phyloP scores from a whole-genome alignment of 37 sponge, comb jelly and placozoan species.

The Agelas oroides region DNA sequence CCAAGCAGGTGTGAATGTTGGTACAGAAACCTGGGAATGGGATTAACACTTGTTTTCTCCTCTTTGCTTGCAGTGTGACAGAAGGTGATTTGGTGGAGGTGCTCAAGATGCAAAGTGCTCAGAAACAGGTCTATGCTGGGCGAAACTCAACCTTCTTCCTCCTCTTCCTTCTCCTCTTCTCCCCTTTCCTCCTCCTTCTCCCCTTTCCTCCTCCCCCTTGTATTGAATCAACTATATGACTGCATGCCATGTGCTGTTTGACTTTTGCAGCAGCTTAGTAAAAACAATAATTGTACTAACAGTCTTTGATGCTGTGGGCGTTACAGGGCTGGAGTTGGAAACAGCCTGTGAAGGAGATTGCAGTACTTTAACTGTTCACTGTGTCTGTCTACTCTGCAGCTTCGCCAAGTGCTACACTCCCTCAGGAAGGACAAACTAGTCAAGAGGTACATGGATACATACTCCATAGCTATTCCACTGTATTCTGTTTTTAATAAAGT shows the following conservation, averaged over 20 bases:
- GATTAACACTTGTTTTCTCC: not conserved
- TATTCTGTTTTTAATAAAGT: not conserved
- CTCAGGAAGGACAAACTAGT: conserved; percentile 84
- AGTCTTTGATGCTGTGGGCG: no score
- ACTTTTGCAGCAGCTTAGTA: no score
- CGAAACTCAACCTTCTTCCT: no score
- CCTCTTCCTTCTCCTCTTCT: no score
- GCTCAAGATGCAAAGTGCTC: conserved; percentile 40
- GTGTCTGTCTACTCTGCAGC: conserved; percentile 19
- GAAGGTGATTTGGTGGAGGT: conserved; percentile 48
- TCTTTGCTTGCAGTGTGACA: conserved; percentile 28
- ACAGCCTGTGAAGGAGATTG: no score
- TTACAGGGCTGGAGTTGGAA: no score
- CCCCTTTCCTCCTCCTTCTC: not conserved
- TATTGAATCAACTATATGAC: no score
- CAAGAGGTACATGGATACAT: conserved; percentile 51
- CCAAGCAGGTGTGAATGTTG: no score
- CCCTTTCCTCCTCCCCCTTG: not conserved
- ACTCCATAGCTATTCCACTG: not conserved
- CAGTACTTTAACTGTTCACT: no score
- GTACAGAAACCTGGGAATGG: not conserved
- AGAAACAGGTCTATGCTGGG: conserved; percentile 26
- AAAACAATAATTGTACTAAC: no score
- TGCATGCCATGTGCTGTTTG: no score
- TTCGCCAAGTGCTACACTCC: conserved; percentile 51